Conservation (phyloP, 2,888 invertebrate genomes). For the Stenotaenia linearis region DNA sequence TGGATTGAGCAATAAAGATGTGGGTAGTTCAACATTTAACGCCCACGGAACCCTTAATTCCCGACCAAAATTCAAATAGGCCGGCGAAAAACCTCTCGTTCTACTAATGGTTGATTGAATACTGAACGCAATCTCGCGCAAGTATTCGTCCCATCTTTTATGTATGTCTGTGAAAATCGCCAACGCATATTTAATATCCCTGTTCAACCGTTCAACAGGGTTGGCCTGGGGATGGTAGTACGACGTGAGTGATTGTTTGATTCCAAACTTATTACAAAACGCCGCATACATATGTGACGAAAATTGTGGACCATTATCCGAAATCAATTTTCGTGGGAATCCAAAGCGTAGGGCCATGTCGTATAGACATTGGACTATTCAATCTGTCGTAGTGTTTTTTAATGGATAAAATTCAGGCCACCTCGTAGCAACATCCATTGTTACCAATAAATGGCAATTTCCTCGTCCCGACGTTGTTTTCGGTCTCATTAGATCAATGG, state of each 20-base stretch:
- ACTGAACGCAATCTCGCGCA: not conserved
- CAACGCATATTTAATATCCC: too few relatives aligned
- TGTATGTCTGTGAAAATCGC: too few relatives aligned
- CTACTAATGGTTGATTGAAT: too few relatives aligned
- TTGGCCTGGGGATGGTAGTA: too few relatives aligned
- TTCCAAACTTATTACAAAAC: not conserved
- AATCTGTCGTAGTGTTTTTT: not conserved
- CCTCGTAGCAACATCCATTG: not conserved
- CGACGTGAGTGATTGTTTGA: too few relatives aligned
- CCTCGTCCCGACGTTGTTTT: not conserved
- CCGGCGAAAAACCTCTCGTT: too few relatives aligned
- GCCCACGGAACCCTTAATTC: not conserved
- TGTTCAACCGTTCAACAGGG: not conserved
- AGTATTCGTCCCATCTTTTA: too few relatives aligned
- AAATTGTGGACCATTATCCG: too few relatives aligned
- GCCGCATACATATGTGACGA: too few relatives aligned
- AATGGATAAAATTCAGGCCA: not conserved
- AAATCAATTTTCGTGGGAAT: not conserved
- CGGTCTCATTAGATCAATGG: not conserved
- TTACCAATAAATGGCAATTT: not conserved
- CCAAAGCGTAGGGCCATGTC: not conserved
- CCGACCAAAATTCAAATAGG: not conserved
- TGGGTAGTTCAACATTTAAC: too few relatives aligned
- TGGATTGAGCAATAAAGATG: too few relatives aligned
- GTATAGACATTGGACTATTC: too few relatives aligned